Evolutionary conservation across 1,140 invertebrate genomes (phyloP), one percentile per base, ranked within the genome.

Genomic region (Drosophila hydei): DNA sequence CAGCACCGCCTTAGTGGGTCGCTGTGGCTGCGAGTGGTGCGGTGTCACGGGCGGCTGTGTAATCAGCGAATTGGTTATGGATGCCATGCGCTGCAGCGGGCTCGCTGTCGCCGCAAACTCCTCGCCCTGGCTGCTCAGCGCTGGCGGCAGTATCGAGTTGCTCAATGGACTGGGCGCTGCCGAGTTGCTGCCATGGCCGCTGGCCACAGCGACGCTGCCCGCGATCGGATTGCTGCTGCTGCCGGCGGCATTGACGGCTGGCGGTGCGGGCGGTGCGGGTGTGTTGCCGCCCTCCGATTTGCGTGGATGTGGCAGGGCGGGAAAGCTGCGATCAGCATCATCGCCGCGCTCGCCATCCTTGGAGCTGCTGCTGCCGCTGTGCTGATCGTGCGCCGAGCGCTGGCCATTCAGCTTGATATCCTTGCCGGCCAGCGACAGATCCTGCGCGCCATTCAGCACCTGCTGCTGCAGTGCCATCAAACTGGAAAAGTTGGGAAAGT

Each of bases 41-140:
- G 96, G 95, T 69, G 96, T 95, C 51, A 96, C 94, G 36, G 97
- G 95, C 52, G 96, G 96, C 92, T 98, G 97, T 54, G 97, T 97
- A 81, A 98, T 97, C 69, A 99, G 93, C 58, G 97, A 98, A 90
- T 99, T 99, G 21, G 98, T 99, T 71, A 99, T 99, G 59, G 97
- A 98, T 52, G 98, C 98, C 97, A 99, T 99, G 77, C 98, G 93
- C 91, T 99, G 98, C 12, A 99, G 93, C 0, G 98, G 98, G 89
- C 97, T 98, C 2, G 96, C 97, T 1, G 96, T 96, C 2, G 96
- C 95, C 6, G 94, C 94, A 72, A 96, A 96, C 89, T 97, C 96
- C 72, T 97, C 96, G 50, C 93, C 94, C 0, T 87, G 83, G 33
- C 50, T 88, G 36, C 95, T 95, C 90, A 96, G 94, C 1, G 95